phyloP scores from a whole-genome alignment of 1,140 invertebrate species.

The Brachystomella parvula region DNA sequence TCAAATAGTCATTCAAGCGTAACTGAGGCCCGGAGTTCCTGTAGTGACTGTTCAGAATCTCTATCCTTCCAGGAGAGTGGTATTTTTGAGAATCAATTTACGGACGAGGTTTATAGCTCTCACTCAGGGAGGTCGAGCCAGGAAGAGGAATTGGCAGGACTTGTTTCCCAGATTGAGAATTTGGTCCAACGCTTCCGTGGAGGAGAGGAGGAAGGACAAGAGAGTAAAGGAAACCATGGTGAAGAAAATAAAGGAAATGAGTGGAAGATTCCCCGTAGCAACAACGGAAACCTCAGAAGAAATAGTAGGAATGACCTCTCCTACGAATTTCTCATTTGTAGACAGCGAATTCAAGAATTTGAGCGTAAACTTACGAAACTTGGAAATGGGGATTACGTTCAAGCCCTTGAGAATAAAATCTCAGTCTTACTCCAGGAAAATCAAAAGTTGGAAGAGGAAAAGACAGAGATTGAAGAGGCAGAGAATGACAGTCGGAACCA shows the following conservation, averaged over 20 bases:
- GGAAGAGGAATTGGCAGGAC: constrained; percentile 46
- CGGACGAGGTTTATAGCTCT: constrained; percentile 22
- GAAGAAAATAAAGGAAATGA: background rate
- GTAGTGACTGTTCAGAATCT: constrained; percentile 37
- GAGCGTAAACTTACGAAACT: constrained; percentile 30
- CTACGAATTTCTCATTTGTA: constrained; percentile 32
- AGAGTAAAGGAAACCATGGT: background rate
- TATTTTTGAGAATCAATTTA: constrained; percentile 49
- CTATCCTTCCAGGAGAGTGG: constrained; percentile 53
- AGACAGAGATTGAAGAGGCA: constrained; percentile 58
- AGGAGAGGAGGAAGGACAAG: background rate
- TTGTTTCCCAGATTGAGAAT: constrained; percentile 50
- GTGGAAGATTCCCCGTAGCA: background rate
- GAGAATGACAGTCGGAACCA: constrained; percentile 59
- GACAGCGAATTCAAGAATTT: constrained; percentile 35
- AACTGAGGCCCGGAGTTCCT: constrained; percentile 35
- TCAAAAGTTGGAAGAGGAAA: constrained; percentile 54
- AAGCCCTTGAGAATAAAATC: constrained; percentile 50
- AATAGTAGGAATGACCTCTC: constrained; percentile 11
- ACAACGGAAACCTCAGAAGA: constrained; percentile 9
- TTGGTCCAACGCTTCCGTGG: constrained; percentile 37
- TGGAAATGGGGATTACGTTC: constrained; percentile 40
- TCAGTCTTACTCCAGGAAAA: constrained; percentile 52
- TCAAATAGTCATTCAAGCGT: constrained; percentile 33
- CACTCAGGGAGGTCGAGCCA: background rate